Percentiles rank a stretch among this genome's conserved stretches.
Evolutionary conservation across 2,888 invertebrate species (phyloP).

Genomic region (Cerastis rubricosa): DNA sequence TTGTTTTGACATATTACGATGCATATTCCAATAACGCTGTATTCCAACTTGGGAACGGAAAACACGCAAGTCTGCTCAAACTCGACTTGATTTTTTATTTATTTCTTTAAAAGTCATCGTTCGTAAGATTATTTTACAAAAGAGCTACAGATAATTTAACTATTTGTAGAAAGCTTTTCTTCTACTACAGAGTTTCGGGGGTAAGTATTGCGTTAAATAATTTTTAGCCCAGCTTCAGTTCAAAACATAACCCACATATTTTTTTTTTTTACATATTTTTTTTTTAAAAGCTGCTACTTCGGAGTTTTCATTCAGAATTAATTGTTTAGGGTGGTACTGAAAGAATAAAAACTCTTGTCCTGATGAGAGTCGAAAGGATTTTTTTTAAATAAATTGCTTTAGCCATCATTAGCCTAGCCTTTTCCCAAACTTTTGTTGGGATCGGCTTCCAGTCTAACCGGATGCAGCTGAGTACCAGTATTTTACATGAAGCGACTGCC

Average conservation of each 20-base stretch:
- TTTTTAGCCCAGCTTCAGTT: constrained; percentile 56
- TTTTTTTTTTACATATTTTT: neutral
- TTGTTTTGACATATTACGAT: no score
- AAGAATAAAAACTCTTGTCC: neutral
- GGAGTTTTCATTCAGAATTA: neutral
- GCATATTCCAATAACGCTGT: neutral
- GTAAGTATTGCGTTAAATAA: constrained; percentile 58
- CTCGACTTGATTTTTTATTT: neutral
- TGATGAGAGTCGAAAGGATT: neutral
- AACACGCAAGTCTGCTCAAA: no score
- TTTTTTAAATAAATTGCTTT: no score
- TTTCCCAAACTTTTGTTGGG: no score
- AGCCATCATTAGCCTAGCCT: no score
- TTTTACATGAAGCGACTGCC: no score
- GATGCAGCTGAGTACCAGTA: no score
- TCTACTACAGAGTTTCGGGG: constrained; percentile 45
- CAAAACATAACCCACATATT: neutral
- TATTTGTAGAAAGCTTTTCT: constrained; percentile 61
- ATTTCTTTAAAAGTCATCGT: neutral
- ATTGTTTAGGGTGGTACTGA: neutral
- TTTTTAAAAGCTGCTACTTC: no score
- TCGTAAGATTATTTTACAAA: constrained; percentile 13
- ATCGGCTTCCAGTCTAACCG: no score
- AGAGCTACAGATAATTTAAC: constrained; percentile 40
- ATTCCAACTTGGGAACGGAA: neutral